Conservation (phyloP, 2,888 invertebrate species). For the Ormyrus rosae region DNA sequence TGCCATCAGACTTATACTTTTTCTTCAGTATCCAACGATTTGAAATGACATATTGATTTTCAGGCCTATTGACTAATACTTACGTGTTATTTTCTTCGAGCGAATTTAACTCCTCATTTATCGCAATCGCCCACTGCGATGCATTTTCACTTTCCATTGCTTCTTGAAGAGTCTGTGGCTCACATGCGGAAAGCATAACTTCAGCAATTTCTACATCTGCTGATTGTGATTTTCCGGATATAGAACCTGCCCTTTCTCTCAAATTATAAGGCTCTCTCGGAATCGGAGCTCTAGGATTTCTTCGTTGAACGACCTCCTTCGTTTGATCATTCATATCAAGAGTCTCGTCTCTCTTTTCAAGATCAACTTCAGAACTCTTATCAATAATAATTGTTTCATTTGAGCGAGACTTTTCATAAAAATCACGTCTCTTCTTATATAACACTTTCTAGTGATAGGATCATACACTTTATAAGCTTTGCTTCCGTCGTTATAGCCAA, state of each 20-base stretch:
- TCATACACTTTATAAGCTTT: conserved; percentile 64
- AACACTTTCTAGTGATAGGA: conserved; percentile 54
- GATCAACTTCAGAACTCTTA: neutral
- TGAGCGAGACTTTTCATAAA: conserved; percentile 22
- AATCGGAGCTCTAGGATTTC: conserved; percentile 6
- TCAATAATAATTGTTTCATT: neutral
- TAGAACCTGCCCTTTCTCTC: conserved; percentile 1
- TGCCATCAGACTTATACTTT: conserved; percentile 58
- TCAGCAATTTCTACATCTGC: conserved; percentile 7
- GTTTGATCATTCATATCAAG: neutral
- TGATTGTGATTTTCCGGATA: neutral
- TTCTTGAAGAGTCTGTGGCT: conserved; percentile 35
- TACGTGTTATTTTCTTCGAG: conserved; percentile 27
- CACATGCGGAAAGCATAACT: conserved; percentile 1
- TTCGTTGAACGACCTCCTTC: neutral
- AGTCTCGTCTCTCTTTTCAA: no score
- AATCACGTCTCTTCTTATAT: conserved; percentile 56
- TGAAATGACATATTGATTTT: conserved; percentile 48
- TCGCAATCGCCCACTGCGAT: conserved; percentile 35
- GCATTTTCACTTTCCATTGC: conserved; percentile 28
- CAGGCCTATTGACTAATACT: conserved; percentile 25
- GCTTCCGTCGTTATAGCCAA: conserved; percentile 64
- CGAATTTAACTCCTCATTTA: conserved; percentile 36
- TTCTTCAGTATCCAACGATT: conserved; percentile 59
- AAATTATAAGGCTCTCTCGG: conserved; percentile 17